A percentile compares a stretch with the other conserved stretches of the same genome.
Evolutionary conservation across 2,888 invertebrate species (phyloP).

Genomic region (Philereme transversata): DNA sequence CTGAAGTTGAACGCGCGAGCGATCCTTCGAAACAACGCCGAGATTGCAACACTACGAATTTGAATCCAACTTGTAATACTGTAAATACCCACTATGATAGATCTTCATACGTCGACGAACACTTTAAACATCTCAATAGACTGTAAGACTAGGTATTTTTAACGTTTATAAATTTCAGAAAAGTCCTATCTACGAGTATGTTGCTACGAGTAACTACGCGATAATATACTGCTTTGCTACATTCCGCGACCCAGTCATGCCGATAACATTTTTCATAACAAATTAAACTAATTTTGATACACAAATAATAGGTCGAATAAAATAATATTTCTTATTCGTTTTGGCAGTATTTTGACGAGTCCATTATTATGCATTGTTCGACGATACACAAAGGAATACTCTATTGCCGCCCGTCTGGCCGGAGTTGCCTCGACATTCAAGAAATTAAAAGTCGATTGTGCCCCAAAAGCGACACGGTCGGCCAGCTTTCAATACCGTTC

Average conservation of each 20-base stretch:
- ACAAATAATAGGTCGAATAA: slow-evolving; percentile 41
- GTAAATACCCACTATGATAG: slow-evolving; percentile 54
- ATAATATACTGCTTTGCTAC: slow-evolving; percentile 49
- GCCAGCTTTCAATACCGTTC: slow-evolving; percentile 24
- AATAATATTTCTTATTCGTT: slow-evolving; percentile 34
- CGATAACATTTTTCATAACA: slow-evolving; percentile 41
- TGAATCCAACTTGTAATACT: slow-evolving; percentile 57
- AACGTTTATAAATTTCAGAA: slow-evolving; percentile 83
- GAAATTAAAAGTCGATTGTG: slow-evolving; percentile 42
- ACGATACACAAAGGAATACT: slow-evolving; percentile 46
- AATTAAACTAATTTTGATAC: slow-evolving; percentile 43
- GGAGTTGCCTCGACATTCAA: slow-evolving; percentile 38
- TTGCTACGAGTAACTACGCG: slow-evolving; percentile 62
- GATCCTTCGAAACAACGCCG: slow-evolving; percentile 29
- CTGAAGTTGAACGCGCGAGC: slow-evolving; percentile 10
- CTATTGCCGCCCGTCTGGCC: slow-evolving; percentile 41
- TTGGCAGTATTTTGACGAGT: slow-evolving; percentile 45
- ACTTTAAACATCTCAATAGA: slow-evolving; percentile 49
- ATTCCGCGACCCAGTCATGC: slow-evolving; percentile 55
- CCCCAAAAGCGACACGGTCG: slow-evolving; percentile 28
- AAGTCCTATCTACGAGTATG: slow-evolving; percentile 70
- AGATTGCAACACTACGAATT: slow-evolving; percentile 23
- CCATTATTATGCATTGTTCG: slow-evolving; percentile 54
- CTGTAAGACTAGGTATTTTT: slow-evolving; percentile 69
- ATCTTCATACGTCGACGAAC: slow-evolving; percentile 38